phyloP scores from a whole-genome alignment of 1,140 invertebrate genomes.

The Eriosoma lanigerum region DNA sequence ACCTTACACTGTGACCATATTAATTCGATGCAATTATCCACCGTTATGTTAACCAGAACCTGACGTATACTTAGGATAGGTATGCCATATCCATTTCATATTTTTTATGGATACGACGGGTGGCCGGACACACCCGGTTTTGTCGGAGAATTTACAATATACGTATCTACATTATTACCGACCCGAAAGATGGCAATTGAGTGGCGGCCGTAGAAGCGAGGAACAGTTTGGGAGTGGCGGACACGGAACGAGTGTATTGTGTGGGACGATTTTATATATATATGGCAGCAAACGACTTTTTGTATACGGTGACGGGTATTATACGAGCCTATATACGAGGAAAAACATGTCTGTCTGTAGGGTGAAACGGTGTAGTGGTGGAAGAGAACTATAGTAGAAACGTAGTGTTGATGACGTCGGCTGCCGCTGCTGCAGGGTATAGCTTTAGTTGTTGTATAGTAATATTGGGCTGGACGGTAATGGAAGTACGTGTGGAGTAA shows the following conservation, averaged over 20 bases:
- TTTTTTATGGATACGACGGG: too few relatives aligned
- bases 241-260: neutral
- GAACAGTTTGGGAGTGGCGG: neutral
- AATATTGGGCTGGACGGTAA: constrained; percentile 28
- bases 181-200: neutral
- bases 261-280: neutral
- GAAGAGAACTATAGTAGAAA: neutral
- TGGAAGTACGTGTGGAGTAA: constrained; percentile 20
- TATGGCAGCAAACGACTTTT: constrained; percentile 10
- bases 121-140: too few relatives aligned
- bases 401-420: constrained; percentile 34
- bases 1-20: too few relatives aligned
- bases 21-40: too few relatives aligned
- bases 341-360: constrained; percentile 2
- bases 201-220: neutral
- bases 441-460: constrained; percentile 41
- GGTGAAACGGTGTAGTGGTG: constrained; percentile 15
- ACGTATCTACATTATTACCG: neutral
- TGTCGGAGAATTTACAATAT: neutral
- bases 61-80: too few relatives aligned
- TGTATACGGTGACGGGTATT: neutral
- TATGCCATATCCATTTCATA: too few relatives aligned
- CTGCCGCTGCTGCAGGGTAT: constrained; percentile 27
- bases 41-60: too few relatives aligned
- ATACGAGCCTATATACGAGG: neutral